Evolutionary conservation across 2,888 invertebrate species (phyloP).

Genomic region (Athrips mouffetella): DNA sequence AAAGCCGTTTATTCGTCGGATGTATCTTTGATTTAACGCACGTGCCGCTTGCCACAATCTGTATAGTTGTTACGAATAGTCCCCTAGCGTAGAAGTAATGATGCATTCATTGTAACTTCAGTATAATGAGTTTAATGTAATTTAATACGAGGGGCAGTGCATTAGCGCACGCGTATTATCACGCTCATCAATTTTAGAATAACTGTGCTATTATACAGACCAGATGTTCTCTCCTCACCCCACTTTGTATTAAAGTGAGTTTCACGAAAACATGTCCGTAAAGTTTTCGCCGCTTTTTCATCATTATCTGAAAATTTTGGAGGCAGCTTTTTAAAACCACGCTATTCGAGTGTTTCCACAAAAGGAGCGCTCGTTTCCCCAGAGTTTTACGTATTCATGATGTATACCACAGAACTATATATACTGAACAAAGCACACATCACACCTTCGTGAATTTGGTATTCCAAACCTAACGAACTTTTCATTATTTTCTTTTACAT

Average conservation of each 20-base stretch:
- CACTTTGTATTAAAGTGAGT: slow-evolving; percentile 2
- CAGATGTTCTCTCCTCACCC: slow-evolving; percentile 30
- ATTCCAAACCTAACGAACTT: slow-evolving; percentile 1
- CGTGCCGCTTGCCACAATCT: slow-evolving; percentile 43
- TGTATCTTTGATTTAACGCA: slow-evolving; percentile 52
- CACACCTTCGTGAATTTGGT: background rate
- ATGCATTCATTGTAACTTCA: slow-evolving; percentile 50
- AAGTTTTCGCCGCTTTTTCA: slow-evolving; percentile 14
- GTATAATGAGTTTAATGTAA: slow-evolving; percentile 62
- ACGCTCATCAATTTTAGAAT: slow-evolving; percentile 67
- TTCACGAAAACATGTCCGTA: slow-evolving; percentile 11
- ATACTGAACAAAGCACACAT: no score
- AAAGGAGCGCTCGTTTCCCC: background rate
- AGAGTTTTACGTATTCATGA: background rate
- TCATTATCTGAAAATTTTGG: slow-evolving; percentile 19
- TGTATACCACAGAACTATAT: background rate
- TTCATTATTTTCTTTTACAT: background rate
- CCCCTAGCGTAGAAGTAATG: slow-evolving; percentile 36
- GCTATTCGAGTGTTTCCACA: background rate
- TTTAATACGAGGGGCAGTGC: slow-evolving; percentile 65
- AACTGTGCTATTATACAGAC: slow-evolving; percentile 51
- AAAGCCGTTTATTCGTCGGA: slow-evolving; percentile 35
- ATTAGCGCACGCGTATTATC: slow-evolving; percentile 62
- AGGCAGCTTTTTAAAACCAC: background rate
- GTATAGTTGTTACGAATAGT: slow-evolving; percentile 41